These are phyloP conservation scores for Zaprionus lachaisei DNA, from an alignment of 1,140 invertebrate species.

Conservation along the genomic window DNA sequence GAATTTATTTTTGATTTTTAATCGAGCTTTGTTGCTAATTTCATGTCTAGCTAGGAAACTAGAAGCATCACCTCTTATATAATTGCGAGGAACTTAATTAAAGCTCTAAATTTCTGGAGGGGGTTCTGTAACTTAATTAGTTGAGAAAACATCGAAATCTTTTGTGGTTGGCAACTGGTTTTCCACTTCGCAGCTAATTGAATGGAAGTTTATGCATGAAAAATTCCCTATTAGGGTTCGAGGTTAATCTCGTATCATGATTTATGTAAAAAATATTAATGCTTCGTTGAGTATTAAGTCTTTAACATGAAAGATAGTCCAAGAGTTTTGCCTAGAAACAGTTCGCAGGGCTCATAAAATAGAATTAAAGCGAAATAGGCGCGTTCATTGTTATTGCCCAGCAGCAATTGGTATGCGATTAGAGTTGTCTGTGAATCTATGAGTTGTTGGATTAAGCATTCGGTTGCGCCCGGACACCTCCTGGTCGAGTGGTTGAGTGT, in stretches of 20 bases:
- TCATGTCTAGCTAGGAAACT: slow-evolving; percentile 14
- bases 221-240: not conserved
- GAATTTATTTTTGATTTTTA: slow-evolving; percentile 28
- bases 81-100: slow-evolving; percentile 1
- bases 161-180: slow-evolving; percentile 11
- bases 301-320: not conserved
- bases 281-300: not conserved
- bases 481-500: slow-evolving; percentile 13
- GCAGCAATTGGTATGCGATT: slow-evolving; percentile 31
- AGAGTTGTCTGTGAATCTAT: slow-evolving; percentile 1
- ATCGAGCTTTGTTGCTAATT: slow-evolving; percentile 23
- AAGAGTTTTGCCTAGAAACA: not conserved
- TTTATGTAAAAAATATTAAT: not conserved
- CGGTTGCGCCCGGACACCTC: slow-evolving; percentile 17
- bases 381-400: slow-evolving; percentile 17
- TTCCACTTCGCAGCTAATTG: slow-evolving; percentile 5
- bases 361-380: slow-evolving; percentile 10
- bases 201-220: slow-evolving; percentile 6
- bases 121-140: slow-evolving; percentile 13
- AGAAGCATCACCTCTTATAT: slow-evolving; percentile 12
- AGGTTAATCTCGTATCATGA: not conserved
- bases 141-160: not conserved
- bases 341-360: slow-evolving; percentile 12
- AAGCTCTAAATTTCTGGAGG: not conserved
- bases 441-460: slow-evolving; percentile 10